Conservation (phyloP, 1,140 invertebrate species). For the Metaphire vulgaris region DNA sequence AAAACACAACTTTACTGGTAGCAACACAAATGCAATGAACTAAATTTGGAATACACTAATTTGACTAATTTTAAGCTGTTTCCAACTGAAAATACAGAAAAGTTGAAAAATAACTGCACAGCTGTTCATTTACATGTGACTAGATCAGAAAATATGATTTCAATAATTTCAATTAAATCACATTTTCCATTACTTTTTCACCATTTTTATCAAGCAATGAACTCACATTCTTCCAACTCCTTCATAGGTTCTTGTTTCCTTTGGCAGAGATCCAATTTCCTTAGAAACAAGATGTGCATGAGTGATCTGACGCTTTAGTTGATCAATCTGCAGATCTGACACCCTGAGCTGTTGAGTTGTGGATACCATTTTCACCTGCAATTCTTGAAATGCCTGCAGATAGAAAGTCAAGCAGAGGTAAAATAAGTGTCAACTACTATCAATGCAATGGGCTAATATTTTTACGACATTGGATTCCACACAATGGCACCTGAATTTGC, state of each 20-base stretch:
- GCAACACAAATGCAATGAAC: too few relatives aligned
- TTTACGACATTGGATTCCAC: not conserved
- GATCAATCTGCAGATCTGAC: slow-evolving; percentile 70
- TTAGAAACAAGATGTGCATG: slow-evolving; percentile 65
- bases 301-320: slow-evolving; percentile 62
- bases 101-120: too few relatives aligned
- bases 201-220: too few relatives aligned
- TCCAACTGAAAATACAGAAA: too few relatives aligned
- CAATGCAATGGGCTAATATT: not conserved
- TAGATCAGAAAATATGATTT: too few relatives aligned
- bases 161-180: too few relatives aligned
- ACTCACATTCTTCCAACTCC: slow-evolving; percentile 69
- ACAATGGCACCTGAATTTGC: not conserved
- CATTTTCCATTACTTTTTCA: too few relatives aligned
- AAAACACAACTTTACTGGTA: too few relatives aligned
- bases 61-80: too few relatives aligned
- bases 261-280: slow-evolving; percentile 58
- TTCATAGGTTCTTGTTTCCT: slow-evolving; percentile 66
- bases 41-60: too few relatives aligned
- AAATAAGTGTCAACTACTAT: not conserved
- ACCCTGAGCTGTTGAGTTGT: slow-evolving; percentile 72
- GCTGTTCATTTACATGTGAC: too few relatives aligned
- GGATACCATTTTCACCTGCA: slow-evolving; percentile 74
- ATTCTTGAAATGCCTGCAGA: slow-evolving; percentile 67
- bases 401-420: not conserved